A percentile compares a stretch with the other conserved stretches of the same genome.
Evolutionary conservation across 1,140 invertebrate species (phyloP).

Genomic region (Brachionus asplanchnoidis): DNA sequence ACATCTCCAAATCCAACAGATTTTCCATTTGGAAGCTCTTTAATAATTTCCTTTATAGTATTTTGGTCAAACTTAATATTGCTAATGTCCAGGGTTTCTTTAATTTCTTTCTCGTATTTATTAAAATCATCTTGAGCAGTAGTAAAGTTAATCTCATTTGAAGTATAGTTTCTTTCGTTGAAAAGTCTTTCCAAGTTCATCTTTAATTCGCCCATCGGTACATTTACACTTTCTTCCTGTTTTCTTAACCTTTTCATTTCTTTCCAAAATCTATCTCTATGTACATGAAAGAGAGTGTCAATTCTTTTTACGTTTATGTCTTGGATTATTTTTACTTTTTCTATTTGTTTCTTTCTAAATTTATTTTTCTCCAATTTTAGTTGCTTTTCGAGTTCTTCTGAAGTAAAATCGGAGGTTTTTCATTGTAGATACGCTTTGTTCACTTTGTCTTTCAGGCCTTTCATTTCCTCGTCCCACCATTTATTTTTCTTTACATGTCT

Average conservation of each 20-base stretch:
- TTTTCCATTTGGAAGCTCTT: background rate
- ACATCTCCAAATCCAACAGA: background rate
- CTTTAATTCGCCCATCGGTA: background rate
- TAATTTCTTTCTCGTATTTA: background rate
- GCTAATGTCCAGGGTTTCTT: background rate
- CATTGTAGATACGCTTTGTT: background rate
- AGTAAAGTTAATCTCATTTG: background rate
- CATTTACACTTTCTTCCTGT: background rate
- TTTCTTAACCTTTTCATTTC: background rate
- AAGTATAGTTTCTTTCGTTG: background rate
- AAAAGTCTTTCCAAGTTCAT: background rate
- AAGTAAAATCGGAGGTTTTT: background rate
- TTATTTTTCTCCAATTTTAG: background rate
- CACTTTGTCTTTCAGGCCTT: background rate
- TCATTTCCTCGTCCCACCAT: background rate
- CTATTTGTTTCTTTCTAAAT: background rate
- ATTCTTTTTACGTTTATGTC: background rate
- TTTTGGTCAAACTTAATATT: background rate
- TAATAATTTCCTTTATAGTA: background rate
- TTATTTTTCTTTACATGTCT: background rate
- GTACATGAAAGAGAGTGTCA: background rate
- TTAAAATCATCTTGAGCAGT: background rate
- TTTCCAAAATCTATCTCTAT: background rate
- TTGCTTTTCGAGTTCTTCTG: background rate
- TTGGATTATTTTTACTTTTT: background rate